Percentiles rank a stretch among this genome's conserved stretches.
Conservation (phyloP, 2,113 vertebrate genomes). For the Toxotes jaculatrix region DNA sequence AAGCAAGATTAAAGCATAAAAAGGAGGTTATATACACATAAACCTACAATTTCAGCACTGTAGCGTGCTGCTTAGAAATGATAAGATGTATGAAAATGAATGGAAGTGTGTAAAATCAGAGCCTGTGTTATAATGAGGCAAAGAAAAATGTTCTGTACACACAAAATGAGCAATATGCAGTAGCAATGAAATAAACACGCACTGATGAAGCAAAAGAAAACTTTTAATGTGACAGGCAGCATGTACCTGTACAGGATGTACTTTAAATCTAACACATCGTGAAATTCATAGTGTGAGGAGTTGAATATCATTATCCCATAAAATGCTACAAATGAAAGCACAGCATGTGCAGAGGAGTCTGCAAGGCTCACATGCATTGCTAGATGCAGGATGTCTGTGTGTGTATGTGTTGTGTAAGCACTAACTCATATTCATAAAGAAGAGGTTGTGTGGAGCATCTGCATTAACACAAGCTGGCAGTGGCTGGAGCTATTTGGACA, state of each 20-base stretch:
- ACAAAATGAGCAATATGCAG: not conserved
- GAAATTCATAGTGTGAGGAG: not conserved
- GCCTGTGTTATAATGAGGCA: not conserved
- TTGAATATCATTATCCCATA: not conserved
- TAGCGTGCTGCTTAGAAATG: not conserved
- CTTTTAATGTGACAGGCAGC: not conserved
- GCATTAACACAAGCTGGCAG: not conserved
- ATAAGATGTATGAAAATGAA: not conserved
- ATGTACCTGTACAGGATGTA: not conserved
- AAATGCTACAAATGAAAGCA: not conserved
- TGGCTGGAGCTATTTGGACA: conserved; percentile 34
- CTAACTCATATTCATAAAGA: conserved; percentile 18
- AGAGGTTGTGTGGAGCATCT: too few species aligned
- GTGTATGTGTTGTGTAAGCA: conserved; percentile 4
- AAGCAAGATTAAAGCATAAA: conserved; percentile 1
- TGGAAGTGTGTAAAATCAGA: not conserved
- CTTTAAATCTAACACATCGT: not conserved
- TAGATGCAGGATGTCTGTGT: not conserved
- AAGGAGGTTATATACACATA: not conserved
- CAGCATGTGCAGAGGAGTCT: not conserved
- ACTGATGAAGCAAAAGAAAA: not conserved
- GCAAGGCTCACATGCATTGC: not conserved
- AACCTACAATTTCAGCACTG: not conserved
- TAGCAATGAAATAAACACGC: not conserved
- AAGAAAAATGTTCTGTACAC: not conserved